Percentiles rank a stretch among this genome's conserved stretches.
phyloP scores from a whole-genome alignment of 2,888 invertebrate genomes.

The Loripinus fragilis region DNA sequence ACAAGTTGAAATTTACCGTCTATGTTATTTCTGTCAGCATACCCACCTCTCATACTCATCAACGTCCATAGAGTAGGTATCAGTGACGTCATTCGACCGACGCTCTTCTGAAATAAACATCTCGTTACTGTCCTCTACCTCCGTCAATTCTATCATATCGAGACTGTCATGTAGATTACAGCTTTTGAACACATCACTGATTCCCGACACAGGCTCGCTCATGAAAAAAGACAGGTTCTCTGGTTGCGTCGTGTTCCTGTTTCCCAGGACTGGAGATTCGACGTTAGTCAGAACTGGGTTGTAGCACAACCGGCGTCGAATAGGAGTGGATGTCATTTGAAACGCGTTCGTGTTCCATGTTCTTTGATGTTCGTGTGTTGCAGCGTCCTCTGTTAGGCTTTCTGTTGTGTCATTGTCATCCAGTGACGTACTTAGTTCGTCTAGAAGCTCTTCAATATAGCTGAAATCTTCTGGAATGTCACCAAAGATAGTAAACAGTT shows the following conservation, averaged over 20 bases:
- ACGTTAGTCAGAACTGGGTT: conserved; percentile 1
- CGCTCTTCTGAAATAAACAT: background rate
- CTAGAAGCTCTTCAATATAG: conserved; percentile 2
- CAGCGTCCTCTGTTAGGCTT: background rate
- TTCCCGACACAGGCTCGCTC: background rate
- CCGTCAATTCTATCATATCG: background rate
- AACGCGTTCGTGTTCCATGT: background rate
- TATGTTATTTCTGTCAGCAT: background rate
- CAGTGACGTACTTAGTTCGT: background rate
- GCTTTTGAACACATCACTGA: background rate
- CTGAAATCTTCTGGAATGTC: background rate
- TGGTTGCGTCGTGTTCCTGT: background rate
- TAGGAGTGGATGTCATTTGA: background rate
- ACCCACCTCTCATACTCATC: background rate
- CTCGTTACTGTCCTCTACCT: background rate
- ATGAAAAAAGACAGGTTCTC: background rate
- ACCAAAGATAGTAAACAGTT: background rate
- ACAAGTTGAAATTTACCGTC: background rate
- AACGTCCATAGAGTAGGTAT: background rate
- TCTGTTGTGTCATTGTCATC: background rate
- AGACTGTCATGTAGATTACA: background rate
- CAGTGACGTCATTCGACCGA: background rate
- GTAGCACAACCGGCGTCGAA: background rate
- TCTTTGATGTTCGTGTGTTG: no score
- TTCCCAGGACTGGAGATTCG: background rate